Base-by-base conservation (phyloP, 2,888 invertebrate genomes). In the Phengaris arion region DNA sequence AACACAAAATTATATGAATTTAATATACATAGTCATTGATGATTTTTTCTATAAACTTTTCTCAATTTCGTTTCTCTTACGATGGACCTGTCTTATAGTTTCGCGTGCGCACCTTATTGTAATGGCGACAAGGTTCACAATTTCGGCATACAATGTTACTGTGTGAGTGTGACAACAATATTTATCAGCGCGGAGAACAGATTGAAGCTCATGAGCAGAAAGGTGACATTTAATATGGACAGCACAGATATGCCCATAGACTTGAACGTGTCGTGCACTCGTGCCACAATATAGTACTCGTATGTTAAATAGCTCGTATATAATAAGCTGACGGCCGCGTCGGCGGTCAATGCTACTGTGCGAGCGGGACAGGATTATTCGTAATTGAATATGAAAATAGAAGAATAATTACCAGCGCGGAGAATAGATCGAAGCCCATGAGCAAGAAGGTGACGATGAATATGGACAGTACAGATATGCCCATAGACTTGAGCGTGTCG, bases 171-270 rank as follows among this genome's bases (percentile, higher is more conserved):
- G 15, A 55, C 55, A 55, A 55, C 6, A 85, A 35, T 35, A 35
- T 90, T 89, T 77, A 92, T 91, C 78, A 98, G 84, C 12, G 98
- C 98, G 1, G 98, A 97, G 89, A 97, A 97, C 76, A 98, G 94
- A 88, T 99, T 99, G 86, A 99, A 96, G 45, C 99, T 99, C 95
- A 99, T 97, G 79, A 99, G 89, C 15, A 98, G 83, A 91, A 98
- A 98, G 0, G 98, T 98, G 8, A 98, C 98, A 51, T 98, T 94
- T 88, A 99, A 98, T 79, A 99, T 98, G n/a, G 98, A 98, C 2
- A 96, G 90, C 77, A 99, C 94, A 15, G 99, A 99, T 76, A 98
- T 96, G 22, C 96, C 96, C 90, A 99, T 95, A 83, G 98, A 98
- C 85, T 96, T 95, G 54, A 98, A 87, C 0, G 98, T 98, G 84